phyloP scores from a whole-genome alignment of 2,797 vertebrate species.

The Hydrophis major region DNA sequence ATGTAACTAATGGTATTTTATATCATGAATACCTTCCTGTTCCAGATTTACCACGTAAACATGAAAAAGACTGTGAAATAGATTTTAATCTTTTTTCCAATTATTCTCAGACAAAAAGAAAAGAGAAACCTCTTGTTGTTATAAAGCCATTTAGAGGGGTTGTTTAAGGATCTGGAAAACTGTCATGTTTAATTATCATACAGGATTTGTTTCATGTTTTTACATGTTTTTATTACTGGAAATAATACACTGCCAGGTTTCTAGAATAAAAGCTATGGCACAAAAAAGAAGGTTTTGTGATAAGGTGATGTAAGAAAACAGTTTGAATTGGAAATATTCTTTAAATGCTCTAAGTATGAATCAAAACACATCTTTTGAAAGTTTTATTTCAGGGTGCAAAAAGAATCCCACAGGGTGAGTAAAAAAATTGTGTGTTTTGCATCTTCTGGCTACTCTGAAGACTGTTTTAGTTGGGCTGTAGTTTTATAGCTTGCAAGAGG shows the following conservation, averaged over 20 bases:
- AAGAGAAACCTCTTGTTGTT: background rate
- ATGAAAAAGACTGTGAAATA: rapidly evolving
- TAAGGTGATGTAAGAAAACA: background rate
- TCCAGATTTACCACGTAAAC: background rate
- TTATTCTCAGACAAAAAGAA: background rate
- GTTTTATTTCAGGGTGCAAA: background rate
- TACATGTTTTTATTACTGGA: background rate
- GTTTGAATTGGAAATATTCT: background rate
- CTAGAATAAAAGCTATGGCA: constrained; percentile 56
- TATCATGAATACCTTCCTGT: background rate
- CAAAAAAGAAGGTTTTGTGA: constrained; percentile 58
- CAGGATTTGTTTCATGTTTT: constrained; percentile 54
- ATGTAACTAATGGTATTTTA: background rate
- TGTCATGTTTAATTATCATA: constrained; percentile 43
- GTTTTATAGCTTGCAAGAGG: background rate
- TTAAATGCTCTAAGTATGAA: background rate
- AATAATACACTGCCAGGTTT: constrained; percentile 54
- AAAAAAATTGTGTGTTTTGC: background rate
- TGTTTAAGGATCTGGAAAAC: constrained; percentile 25
- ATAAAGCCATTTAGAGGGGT: constrained; percentile 21
- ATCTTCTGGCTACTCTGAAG: background rate
- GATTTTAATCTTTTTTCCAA: rapidly evolving
- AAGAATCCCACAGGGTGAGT: background rate
- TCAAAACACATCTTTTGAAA: background rate
- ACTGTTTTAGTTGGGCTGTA: background rate